These are phyloP conservation scores for Danio choprae DNA, from an alignment of 2,797 vertebrate genomes.

Conservation along the genomic window DNA sequence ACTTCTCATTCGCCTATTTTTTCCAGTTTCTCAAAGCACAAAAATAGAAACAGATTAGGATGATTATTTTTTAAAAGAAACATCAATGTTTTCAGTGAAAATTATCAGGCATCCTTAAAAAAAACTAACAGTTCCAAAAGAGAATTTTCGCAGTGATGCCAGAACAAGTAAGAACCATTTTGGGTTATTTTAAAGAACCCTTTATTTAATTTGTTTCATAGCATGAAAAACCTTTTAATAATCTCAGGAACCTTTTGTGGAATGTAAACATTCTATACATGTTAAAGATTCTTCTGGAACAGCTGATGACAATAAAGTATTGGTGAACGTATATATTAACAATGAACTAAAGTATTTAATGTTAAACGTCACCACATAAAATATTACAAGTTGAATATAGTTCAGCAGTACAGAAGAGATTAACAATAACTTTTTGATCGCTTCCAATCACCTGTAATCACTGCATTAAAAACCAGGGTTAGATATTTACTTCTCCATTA, in stretches of 20 bases:
- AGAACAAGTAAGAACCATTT: too few species aligned
- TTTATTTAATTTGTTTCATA: too few species aligned
- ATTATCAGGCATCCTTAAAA: neutral
- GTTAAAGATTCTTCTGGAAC: too few species aligned
- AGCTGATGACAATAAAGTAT: too few species aligned
- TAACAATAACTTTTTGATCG: neutral
- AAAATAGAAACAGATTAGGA: constrained; percentile 48
- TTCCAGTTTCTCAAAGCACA: constrained; percentile 50
- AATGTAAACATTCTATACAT: too few species aligned
- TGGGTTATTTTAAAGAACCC: too few species aligned
- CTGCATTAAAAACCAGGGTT: too few species aligned
- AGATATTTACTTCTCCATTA: too few species aligned
- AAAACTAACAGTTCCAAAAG: too few species aligned
- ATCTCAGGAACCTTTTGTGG: too few species aligned
- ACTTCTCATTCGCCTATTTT: constrained; percentile 19
- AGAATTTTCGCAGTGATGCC: too few species aligned
- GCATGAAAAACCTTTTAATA: too few species aligned
- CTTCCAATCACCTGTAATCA: neutral
- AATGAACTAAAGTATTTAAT: constrained; percentile 15
- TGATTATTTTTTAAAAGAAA: constrained; percentile 48
- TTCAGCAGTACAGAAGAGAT: neutral
- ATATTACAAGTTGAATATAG: neutral
- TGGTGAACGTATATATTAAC: neutral
- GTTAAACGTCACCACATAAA: neutral
- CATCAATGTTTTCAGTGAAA: constrained; percentile 15